Percentiles rank a stretch among this genome's conserved stretches.
These are phyloP conservation scores for Melikaiella ostensackeni DNA, from an alignment of 2,888 invertebrate species.

Conservation along the genomic window DNA sequence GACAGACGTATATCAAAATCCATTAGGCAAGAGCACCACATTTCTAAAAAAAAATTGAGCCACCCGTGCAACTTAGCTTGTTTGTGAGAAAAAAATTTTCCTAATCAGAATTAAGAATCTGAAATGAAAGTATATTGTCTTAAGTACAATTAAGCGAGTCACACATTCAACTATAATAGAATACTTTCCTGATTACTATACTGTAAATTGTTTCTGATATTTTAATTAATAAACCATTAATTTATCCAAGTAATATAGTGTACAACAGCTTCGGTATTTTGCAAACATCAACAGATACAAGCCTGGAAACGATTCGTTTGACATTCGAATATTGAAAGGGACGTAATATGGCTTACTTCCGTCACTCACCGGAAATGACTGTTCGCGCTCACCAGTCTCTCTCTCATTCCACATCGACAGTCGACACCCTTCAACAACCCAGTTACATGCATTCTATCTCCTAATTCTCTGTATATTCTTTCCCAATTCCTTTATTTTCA, in stretches of 20 bases:
- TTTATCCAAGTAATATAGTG: conserved; percentile 30
- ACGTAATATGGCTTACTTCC: conserved; percentile 67
- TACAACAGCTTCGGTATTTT: conserved; percentile 19
- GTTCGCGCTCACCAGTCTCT: conserved; percentile 65
- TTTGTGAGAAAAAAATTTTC: too few relatives aligned
- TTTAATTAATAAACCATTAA: background rate
- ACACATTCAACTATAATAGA: too few relatives aligned
- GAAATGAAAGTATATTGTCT: too few relatives aligned
- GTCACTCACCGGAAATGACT: conserved; percentile 69
- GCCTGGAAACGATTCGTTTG: conserved; percentile 28
- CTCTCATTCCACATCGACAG: conserved; percentile 48
- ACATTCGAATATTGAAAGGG: conserved; percentile 58
- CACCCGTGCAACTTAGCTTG: too few relatives aligned
- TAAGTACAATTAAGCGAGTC: too few relatives aligned
- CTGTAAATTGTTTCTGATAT: background rate
- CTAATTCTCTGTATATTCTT: conserved; percentile 35
- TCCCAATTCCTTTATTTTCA: background rate
- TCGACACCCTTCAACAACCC: conserved; percentile 28
- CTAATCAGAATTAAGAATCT: too few relatives aligned
- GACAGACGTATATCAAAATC: too few relatives aligned
- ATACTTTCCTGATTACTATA: background rate
- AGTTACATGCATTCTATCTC: conserved; percentile 24
- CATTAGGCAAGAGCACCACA: too few relatives aligned
- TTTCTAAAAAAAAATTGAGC: too few relatives aligned
- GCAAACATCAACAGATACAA: conserved; percentile 24